phyloP scores from a whole-genome alignment of 1,140 invertebrate genomes.

The Trichomalopsis sarcophagae region DNA sequence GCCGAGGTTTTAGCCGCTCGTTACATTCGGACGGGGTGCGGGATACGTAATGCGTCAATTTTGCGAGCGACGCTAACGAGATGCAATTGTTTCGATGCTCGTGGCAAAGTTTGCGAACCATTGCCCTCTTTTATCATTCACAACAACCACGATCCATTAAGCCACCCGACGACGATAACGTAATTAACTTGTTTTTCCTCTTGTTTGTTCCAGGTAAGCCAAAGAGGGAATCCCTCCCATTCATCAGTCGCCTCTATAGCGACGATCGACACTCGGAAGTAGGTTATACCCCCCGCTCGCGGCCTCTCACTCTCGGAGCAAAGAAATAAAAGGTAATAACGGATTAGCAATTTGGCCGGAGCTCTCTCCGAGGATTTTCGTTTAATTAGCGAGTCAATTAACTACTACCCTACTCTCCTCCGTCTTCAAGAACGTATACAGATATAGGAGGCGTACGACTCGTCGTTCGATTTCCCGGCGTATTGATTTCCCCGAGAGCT shows the following conservation, averaged over 20 bases:
- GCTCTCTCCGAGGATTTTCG: conserved; percentile 36
- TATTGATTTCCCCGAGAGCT: conserved; percentile 47
- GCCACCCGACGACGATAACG: too few species aligned
- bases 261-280: conserved; percentile 26
- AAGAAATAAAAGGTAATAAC: conserved; percentile 44
- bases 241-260: neutral
- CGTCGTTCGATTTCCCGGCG: conserved; percentile 32
- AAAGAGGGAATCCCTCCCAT: neutral
- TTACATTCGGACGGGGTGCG: neutral
- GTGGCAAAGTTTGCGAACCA: too few species aligned
- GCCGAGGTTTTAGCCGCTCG: neutral
- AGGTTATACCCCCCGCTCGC: neutral
- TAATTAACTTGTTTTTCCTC: neutral
- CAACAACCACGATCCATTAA: too few species aligned
- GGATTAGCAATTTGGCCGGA: conserved; percentile 46
- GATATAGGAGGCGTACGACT: neutral
- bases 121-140: too few species aligned
- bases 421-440: neutral
- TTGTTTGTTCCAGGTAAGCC: conserved; percentile 33
- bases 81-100: neutral
- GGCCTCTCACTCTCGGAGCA: neutral
- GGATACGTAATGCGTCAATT: neutral
- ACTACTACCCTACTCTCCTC: neutral
- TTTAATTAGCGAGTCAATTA: conserved; percentile 52
- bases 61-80: neutral